Conservation (phyloP, 92 coral and sea anemone genomes). For the Siderastrea radians region DNA sequence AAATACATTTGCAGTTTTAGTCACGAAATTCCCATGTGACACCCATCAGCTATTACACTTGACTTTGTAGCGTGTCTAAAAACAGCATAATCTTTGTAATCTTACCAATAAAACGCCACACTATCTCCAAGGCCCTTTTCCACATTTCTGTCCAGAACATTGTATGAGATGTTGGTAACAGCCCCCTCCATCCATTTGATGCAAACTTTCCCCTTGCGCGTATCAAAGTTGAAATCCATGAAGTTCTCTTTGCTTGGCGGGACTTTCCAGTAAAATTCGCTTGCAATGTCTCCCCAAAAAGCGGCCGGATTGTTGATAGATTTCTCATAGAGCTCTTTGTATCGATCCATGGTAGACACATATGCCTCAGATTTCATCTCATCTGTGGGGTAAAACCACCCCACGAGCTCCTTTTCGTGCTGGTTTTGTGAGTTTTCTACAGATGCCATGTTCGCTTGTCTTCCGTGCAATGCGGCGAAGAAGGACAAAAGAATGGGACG, state of each 20-base stretch:
- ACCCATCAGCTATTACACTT: background rate
- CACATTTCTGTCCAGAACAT: constrained; percentile 95
- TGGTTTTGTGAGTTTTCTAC: constrained; percentile 18
- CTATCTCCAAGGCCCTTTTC: constrained; percentile 84
- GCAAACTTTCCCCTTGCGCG: constrained; percentile 72
- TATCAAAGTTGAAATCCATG: constrained; percentile 87
- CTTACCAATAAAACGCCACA: constrained; percentile 97
- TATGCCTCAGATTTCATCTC: constrained; percentile 83
- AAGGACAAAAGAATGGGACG: background rate
- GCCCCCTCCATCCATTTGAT: constrained; percentile 99
- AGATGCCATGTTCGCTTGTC: constrained; percentile 23
- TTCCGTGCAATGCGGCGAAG: background rate
- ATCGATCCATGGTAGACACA: constrained; percentile 87
- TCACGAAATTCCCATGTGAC: constrained; percentile 5
- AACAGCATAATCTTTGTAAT: background rate
- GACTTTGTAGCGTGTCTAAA: background rate
- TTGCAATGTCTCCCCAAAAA: constrained; percentile 94
- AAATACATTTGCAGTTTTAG: background rate
- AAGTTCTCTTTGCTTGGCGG: constrained; percentile 84
- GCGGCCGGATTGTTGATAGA: constrained; percentile 94
- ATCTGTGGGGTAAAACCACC: constrained; percentile 87
- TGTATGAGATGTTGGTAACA: constrained; percentile 94
- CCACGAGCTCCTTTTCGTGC: constrained; percentile 80
- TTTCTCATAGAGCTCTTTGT: constrained; percentile 83
- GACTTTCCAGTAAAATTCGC: constrained; percentile 90